Evolutionary conservation across 2,888 invertebrate species (phyloP), one percentile per base, ranked within the genome.

Genomic region (Tinea semifulvella): DNA sequence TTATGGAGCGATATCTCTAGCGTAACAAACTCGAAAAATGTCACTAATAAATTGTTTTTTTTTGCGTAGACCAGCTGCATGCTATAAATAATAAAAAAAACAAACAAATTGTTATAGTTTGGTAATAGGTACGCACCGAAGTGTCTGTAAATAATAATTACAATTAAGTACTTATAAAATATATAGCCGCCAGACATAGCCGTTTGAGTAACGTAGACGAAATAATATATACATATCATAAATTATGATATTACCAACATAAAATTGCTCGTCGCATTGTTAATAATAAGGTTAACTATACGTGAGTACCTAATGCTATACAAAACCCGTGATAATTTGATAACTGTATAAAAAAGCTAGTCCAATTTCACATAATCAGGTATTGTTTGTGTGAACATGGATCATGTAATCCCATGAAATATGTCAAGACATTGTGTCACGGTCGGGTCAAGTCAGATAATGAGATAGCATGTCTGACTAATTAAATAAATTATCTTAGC

Each of bases 401-500:
- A 13, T 31, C 31, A 31, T n/a, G 31, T 31, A 31, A 31, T n/a
- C n/a, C n/a, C n/a, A n/a, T n/a, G n/a, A 6, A n/a, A 26, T 2
- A 6, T 26, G 11, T 26, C 2, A 31, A 7, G 27, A 7, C 27
- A 31, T 31, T 31, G 13, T 31, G 31, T 11, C 31, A 31, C 7
- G 31, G 31, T 13, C 31, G n/a, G 31, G 31, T 31, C 31, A 31
- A 22, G 8, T 22, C n/a, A n/a, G n/a, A n/a, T n/a, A n/a, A n/a
- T n/a, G n/a, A n/a, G n/a, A n/a, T n/a, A n/a, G n/a, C n/a, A n/a
- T n/a, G n/a, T n/a, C n/a, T n/a, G n/a, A n/a, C n/a, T n/a, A n/a
- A n/a, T n/a, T n/a, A n/a, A n/a, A n/a, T n/a, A n/a, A n/a, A n/a
- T n/a, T n/a, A n/a, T n/a, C n/a, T n/a, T n/a, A n/a, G n/a, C n/a